Evolutionary conservation across 2,888 invertebrate species (phyloP).

Genomic region (Agrotis clavis): DNA sequence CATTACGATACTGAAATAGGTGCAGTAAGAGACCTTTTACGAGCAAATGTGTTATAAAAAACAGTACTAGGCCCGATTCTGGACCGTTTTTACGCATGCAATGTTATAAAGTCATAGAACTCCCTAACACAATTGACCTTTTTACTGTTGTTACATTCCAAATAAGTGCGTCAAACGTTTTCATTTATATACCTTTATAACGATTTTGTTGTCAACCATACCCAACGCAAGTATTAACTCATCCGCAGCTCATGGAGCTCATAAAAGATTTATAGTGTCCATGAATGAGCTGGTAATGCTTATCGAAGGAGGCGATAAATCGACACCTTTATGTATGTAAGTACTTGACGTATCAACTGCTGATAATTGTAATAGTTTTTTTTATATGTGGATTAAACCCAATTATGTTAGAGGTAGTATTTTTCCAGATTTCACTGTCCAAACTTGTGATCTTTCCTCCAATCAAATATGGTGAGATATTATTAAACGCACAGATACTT

Average conservation of each 20-base stretch:
- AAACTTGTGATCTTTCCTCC: not conserved
- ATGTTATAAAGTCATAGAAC: no score
- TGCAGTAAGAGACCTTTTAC: no score
- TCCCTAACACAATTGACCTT: no score
- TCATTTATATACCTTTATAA: no score
- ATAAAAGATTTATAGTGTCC: constrained; percentile 53
- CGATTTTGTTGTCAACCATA: not conserved
- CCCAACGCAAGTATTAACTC: constrained; percentile 8
- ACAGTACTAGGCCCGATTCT: no score
- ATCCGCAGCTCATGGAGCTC: constrained; percentile 24
- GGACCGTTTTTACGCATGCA: no score
- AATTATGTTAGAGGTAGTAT: not conserved
- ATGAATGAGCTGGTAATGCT: constrained; percentile 54
- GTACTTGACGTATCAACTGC: constrained; percentile 23
- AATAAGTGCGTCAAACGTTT: no score
- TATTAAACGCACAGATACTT: constrained; percentile 37
- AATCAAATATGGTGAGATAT: constrained; percentile 3
- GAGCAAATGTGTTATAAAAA: no score
- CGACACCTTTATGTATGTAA: constrained; percentile 9
- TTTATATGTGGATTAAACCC: no score
- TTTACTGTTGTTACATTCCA: no score
- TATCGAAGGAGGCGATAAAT: constrained; percentile 54
- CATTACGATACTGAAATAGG: no score
- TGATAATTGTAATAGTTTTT: no score
- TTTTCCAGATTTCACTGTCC: not conserved